A percentile compares a stretch with the other conserved stretches of the same genome.
Conservation (phyloP, 2,888 invertebrate genomes). For the Cristatella mucedo region DNA sequence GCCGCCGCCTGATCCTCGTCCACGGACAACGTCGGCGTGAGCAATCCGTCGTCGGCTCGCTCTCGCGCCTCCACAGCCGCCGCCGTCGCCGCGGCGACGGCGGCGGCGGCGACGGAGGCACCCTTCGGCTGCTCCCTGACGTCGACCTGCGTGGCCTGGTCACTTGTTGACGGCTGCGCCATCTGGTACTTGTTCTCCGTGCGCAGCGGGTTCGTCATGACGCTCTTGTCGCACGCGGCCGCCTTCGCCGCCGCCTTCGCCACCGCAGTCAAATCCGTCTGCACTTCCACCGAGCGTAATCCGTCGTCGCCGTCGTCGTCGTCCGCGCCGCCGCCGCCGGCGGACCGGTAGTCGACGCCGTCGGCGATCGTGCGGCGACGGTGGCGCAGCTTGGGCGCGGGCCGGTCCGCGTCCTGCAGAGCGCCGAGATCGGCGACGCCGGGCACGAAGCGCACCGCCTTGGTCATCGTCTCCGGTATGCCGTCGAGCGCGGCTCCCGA, state of each 20-base stretch:
- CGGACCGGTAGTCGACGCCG: no score
- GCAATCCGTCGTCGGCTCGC: neutral
- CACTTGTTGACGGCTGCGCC: no score
- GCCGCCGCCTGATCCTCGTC: neutral
- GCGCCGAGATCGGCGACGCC: slow-evolving; percentile 31
- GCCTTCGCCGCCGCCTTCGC: neutral
- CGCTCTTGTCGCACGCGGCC: neutral
- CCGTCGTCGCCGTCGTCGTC: slow-evolving; percentile 3
- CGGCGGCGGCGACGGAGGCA: neutral
- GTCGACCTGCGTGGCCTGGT: slow-evolving; percentile 5
- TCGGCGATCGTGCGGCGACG: slow-evolving; percentile 8
- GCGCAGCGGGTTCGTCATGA: no score
- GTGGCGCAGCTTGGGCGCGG: slow-evolving; percentile 17
- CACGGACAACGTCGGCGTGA: no score
- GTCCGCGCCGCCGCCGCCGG: slow-evolving; percentile 2
- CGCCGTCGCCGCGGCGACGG: neutral
- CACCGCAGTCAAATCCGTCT: slow-evolving; percentile 6
- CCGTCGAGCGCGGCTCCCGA: slow-evolving; percentile 27
- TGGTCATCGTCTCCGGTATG: slow-evolving; percentile 27
- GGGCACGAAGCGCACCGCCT: slow-evolving; percentile 26
- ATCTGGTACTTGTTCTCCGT: no score
- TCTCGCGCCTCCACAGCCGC: neutral
- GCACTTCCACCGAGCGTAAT: slow-evolving; percentile 1
- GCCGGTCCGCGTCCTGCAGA: slow-evolving; percentile 29
- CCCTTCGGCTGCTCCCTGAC: neutral